Evolutionary conservation across 2,888 invertebrate genomes (phyloP), one percentile per base, ranked within the genome.

Genomic region (Leucania comma): DNA sequence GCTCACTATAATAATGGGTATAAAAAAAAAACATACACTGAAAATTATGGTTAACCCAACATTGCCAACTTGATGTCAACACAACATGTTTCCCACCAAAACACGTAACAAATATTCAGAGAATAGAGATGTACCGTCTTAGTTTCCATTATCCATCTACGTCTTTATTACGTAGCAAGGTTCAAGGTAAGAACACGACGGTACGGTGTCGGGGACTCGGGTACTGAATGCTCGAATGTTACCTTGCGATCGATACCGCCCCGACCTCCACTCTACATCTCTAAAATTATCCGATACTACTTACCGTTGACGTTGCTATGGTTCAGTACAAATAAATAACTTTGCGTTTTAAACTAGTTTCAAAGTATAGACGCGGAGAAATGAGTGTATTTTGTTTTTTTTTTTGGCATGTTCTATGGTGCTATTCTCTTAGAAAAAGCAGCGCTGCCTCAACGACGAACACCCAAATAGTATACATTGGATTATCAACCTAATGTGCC

Each of bases 221-320:
- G 74, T 57, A 35, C 57, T 22, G 35, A 57, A 57, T 57, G 75
- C 72, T 72, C 78, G 74, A 72, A 74, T 71, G 74, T 71, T 73
- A 77, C 80, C 80, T 81, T 78, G 51, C 78, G 90, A 91, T 91
- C 90, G 89, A 90, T 90, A 89, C 67, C 68, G 70, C 75, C 77
- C 84, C 83, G 75, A 82, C 80, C 80, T 78, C 80, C 81, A 70
- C 83, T 78, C 76, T 79, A 75, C 86, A 80, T 84, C 88, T 88
- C 89, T 90, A 88, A 90, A 91, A 87, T 89, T 90, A 90, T 87
- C 89, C 87, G 82, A 83, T 82, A 86, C 85, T 72, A 80, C 78
- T 79, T 76, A 79, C 72, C 77, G 68, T 62, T 63, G 63, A 48
- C 74, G 77, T 71, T 58, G 72, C 68, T 77, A 69, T 64, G 63